Conservation (phyloP, 37 sponge, comb jelly and placozoan genomes). For the Theonella swinhoei region DNA sequence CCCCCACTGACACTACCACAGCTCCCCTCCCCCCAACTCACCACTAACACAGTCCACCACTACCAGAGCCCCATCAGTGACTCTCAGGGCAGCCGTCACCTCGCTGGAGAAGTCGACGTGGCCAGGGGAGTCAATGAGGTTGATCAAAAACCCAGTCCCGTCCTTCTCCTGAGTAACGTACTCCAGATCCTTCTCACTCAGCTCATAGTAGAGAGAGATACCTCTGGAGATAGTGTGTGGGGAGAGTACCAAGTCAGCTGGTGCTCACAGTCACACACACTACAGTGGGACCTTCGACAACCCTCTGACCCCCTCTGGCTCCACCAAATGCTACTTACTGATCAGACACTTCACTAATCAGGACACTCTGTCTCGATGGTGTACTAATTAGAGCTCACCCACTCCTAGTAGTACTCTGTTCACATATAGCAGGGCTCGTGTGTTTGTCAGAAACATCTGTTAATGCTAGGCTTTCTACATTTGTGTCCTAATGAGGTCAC, state of each 20-base stretch:
- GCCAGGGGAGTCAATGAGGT: conserved; percentile 98
- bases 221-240: conserved; percentile 48
- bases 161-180: conserved; percentile 77
- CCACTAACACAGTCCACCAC: conserved; percentile 99
- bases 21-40: conserved; percentile 25
- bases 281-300: no score
- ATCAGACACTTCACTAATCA: no score
- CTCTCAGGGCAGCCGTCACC: conserved; percentile 98
- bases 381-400: no score
- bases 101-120: conserved; percentile 98
- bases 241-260: background rate
- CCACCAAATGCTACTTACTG: background rate
- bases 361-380: no score
- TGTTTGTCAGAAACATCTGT: no score
- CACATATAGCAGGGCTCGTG: no score
- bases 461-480: no score
- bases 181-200: conserved; percentile 78
- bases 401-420: no score
- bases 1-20: background rate
- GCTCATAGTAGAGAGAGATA: conserved; percentile 96
- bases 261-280: background rate
- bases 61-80: conserved; percentile 98
- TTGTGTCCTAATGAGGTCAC: no score
- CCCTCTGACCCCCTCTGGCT: no score
- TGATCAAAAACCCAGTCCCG: conserved; percentile 97